Evolutionary conservation across 2,888 invertebrate genomes (phyloP), one percentile per base, ranked within the genome.

Genomic region (Micropterix aruncella): DNA sequence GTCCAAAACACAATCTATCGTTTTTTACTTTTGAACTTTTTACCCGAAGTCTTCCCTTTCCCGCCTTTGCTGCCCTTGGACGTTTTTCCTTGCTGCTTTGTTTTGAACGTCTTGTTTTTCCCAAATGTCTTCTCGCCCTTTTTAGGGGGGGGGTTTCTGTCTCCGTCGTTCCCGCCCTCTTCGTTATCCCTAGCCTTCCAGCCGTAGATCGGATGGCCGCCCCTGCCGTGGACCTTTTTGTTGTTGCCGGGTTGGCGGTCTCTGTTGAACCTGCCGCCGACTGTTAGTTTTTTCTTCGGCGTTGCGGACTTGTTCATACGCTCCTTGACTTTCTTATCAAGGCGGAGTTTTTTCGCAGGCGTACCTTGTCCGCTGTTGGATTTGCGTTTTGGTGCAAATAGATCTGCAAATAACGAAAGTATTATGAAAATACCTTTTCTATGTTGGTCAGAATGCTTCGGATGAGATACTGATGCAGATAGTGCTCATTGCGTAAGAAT

Each of bases 41-140:
- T 27, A n/a, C n/a, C n/a, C n/a, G n/a, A n/a, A n/a, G n/a, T n/a
- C n/a, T n/a, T n/a, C n/a, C n/a, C n/a, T n/a, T n/a, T n/a, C n/a
- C n/a, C n/a, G n/a, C n/a, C n/a, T n/a, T n/a, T 16, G 53, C 27
- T 9, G 15, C 43, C 2, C 45, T 55, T 49, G 48, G 55, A 48
- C 38, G 51, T 48, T 16, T 52, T 41, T 53, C 53, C 40, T 55
- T 54, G 46, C 57, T 57, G 39, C 40, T 16, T 47, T 47, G 19
- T 42, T 42, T 5, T n/a, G 12, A 16, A 37, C 27, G 15, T 38
- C 45, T 9, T 40, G 37, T 37, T 40, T 41, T 12, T 43, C 37
- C 36, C 27, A 53, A 1, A 52, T 54, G 1, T 53, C 53, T 37
- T 55, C 53, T 18, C 52, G 54, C 18, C 47, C 50, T 1, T 51